Percentiles rank a stretch among this genome's conserved stretches.
Evolutionary conservation across 2,888 invertebrate genomes (phyloP).

Genomic region (Macrophya alboannulata): DNA sequence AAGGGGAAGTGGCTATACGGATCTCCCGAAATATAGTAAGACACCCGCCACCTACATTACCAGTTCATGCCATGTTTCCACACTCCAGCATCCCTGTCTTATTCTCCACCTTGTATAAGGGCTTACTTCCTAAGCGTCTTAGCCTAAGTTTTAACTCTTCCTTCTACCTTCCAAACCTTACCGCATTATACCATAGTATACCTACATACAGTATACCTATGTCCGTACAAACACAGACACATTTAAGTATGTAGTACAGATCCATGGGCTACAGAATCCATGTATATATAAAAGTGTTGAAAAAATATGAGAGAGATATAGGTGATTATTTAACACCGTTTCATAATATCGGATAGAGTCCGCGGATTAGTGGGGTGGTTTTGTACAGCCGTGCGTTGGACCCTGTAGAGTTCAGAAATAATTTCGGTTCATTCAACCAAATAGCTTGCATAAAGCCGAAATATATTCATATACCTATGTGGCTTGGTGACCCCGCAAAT

Average conservation of each 20-base stretch:
- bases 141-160: slow-evolving; percentile 78
- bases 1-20: slow-evolving; percentile 46
- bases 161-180: slow-evolving; percentile 59
- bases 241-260: neutral
- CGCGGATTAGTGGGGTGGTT: neutral
- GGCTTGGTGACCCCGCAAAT: neutral
- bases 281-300: neutral
- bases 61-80: slow-evolving; percentile 51
- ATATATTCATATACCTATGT: neutral
- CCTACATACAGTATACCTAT: neutral
- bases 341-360: neutral
- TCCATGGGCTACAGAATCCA: neutral
- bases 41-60: slow-evolving; percentile 48
- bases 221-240: neutral
- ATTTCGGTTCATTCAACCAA: neutral
- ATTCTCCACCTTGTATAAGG: slow-evolving; percentile 77
- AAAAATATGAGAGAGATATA: neutral
- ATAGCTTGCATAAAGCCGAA: neutral
- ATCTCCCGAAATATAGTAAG: slow-evolving; percentile 41
- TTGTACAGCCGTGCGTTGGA: neutral
- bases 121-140: slow-evolving; percentile 79
- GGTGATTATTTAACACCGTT: neutral
- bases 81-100: slow-evolving; percentile 70
- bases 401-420: neutral
- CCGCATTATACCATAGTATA: slow-evolving; percentile 22